Base-by-base conservation (phyloP, 2,888 invertebrate species). In the Beris chalybata region DNA sequence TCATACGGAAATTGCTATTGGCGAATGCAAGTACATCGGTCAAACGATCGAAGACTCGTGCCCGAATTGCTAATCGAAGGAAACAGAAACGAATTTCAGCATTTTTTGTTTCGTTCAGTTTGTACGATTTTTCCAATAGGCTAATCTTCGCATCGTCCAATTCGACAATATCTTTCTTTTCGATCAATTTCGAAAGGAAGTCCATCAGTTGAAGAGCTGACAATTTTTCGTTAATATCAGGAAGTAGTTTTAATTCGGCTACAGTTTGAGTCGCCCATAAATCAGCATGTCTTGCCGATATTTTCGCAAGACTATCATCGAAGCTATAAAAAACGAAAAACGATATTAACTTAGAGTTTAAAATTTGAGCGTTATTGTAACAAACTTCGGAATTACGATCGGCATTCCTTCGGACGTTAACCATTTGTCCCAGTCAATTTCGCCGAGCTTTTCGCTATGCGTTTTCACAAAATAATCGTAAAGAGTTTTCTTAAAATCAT, bases 371-470 rank as follows among this genome's bases (percentile, higher is more conserved):
- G 1, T 22, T 1, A 22, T 22, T 22, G 3, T 6, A 48, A 79
- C 83, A 82, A 84, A 95, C 86, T 86, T 81, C 5, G 95, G 95
- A 75, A 92, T 91, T 15, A 90, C 82, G 0, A 91, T 91, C 0
- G 97, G 97, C 92, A 97, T 93, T 64, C 97, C 97, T 55, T 89
- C 86, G 43, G 83, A 83, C 75, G 87, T 82, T 3, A 97, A 81
- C 96, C 96, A 97, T 0, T 85, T 76, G 50, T 92, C 82, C 95
- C 96, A 97, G 76, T 96, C 90, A 3, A 97, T 86, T 0, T 78
- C 74, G 31, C 84, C 82, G 29, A 93, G 77, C 43, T 78, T 73
- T 58, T 77, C 76, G 72, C 75, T 74, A 50, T 81, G 76, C 58
- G 80, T 75, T 59, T 83, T 75, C 56, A 83, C 82, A 78, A 93